Base-by-base conservation (phyloP, 1,140 invertebrate genomes). In the Sarcophaga bullata region DNA sequence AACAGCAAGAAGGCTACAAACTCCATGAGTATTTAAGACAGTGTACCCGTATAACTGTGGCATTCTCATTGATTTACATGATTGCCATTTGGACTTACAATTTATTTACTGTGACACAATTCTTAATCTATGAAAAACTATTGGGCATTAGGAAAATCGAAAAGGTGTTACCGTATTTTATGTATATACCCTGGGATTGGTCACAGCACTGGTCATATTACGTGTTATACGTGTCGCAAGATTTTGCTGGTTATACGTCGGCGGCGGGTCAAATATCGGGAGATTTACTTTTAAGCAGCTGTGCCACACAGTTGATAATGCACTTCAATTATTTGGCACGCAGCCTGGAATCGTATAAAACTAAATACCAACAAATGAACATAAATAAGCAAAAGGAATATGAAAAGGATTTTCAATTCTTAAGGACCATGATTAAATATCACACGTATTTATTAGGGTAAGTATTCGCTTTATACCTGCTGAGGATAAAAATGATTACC, bases 41-140 rank as follows among this genome's bases (percentile, higher is more conserved):
- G 8, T 85, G 84, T 17, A 83, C 80, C 0, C 76, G 84, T 0
- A 80, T 87, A 0, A 87, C 86, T 15, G 7, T 85, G 0, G 84
- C 73, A 8, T 88, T 87, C 19, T 54, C 85, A 2, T 9, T 84
- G 15, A 83, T 86, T 10, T 88, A 86, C 15, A 84, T 84, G 0
- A 75, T 88, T 72, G 82, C 86, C 0, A 88, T 88, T 11, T 88
- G 84, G 86, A 87, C 86, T 4, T 88, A 85, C 54, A 88, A 88
- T 82, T 58, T 88, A 5, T 87, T 87, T 17, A 81, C 84, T 11
- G 84, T 85, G 19, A 82, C 83, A 81, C 82, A 87, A 46, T 87
- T 81, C 19, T 17, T 85, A 0, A 76, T 88, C 15, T 85, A 86
- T 15, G 86, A 86, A 15, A 11, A 82, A 73, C 82, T 81, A 83